Conservation (phyloP, 2,113 vertebrate species). For the Megaceryle torquata region DNA sequence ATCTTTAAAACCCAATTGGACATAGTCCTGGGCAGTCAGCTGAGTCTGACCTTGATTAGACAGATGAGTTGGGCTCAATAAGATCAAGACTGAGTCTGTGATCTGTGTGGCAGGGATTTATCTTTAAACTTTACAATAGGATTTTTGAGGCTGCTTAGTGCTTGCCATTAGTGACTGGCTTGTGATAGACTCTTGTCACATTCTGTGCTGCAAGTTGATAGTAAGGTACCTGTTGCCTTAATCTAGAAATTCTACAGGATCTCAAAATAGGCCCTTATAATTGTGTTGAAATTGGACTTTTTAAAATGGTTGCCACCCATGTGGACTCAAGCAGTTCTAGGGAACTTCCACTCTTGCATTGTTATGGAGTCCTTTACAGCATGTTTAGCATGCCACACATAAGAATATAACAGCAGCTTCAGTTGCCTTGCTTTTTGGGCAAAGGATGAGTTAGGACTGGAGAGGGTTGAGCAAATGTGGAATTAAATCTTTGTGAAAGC, state of each 20-base stretch:
- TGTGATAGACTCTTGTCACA: neutral
- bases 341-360: neutral
- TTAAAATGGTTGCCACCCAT: neutral
- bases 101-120: neutral
- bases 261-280: neutral
- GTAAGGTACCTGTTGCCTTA: neutral
- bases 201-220: neutral
- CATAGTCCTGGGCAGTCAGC: neutral
- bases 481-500: neutral
- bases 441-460: neutral
- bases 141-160: neutral
- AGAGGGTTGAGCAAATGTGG: neutral
- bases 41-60: neutral
- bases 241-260: neutral
- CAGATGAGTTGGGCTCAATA: rapidly evolving
- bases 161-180: neutral
- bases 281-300: neutral
- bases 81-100: neutral
- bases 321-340: neutral
- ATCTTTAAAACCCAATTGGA: neutral
- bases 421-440: neutral
- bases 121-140: neutral
- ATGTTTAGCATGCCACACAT: neutral
- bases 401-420: neutral
- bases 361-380: neutral